These are phyloP conservation scores for Suricata suricatta DNA, from an alignment of 2,113 vertebrate species.

Conservation along the genomic window DNA sequence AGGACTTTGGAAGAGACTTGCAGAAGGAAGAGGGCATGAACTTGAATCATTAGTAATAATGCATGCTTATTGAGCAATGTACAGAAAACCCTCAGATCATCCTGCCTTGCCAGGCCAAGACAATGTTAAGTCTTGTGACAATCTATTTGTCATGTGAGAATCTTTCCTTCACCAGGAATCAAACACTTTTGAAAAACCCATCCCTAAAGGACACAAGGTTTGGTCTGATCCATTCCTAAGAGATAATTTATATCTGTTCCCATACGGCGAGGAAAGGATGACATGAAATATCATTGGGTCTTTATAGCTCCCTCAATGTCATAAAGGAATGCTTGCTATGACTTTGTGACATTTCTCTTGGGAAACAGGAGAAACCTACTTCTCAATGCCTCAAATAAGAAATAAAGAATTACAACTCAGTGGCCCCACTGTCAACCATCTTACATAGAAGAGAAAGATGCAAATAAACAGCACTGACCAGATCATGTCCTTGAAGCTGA, in stretches of 20 bases:
- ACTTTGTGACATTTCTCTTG: neutral
- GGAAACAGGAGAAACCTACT: neutral
- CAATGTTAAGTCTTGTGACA: too few species aligned
- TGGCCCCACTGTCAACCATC: neutral
- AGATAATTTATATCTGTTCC: neutral
- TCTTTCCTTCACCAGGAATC: neutral
- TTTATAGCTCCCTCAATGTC: neutral
- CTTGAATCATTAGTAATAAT: neutral
- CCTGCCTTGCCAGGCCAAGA: neutral
- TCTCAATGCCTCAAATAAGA: slow-evolving; percentile 32
- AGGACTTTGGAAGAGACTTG: neutral
- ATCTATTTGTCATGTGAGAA: neutral
- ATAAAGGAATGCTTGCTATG: neutral
- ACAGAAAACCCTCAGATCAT: neutral
- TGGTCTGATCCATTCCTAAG: neutral
- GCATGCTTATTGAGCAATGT: neutral
- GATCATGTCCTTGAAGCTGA: neutral
- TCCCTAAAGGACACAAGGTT: neutral
- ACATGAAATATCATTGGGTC: neutral
- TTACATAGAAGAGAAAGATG: neutral
- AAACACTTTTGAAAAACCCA: slow-evolving; percentile 12
- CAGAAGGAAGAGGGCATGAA: neutral
- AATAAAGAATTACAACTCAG: neutral
- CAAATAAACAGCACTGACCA: neutral
- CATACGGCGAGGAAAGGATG: neutral